Base-by-base conservation (phyloP, 2,888 invertebrate genomes). In the Notocelia uddmanniana region DNA sequence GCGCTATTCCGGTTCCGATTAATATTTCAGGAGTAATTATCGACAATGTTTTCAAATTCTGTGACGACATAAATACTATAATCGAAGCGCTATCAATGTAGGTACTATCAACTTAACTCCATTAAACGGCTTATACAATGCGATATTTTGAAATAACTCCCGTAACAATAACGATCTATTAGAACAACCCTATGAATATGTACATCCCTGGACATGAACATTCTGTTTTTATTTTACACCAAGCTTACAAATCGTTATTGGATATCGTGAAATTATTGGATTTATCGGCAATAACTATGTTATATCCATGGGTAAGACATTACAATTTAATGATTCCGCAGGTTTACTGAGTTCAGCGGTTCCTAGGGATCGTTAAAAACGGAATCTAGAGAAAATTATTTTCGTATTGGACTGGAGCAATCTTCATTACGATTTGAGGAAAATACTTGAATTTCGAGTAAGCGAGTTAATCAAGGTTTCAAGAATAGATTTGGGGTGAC, bases 191-290 rank as follows among this genome's bases (percentile, higher is more conserved):
- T 26, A 10, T 60, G 48, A 37, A 68, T 59, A 26, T 45, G 31
- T 54, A n/a, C 45, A 45, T 55, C 60, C 54, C 54, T 55, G 13
- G 60, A 50, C 45, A 55, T 50, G 23, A 68, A 26, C 55, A 55
- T 68, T 60, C 9, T 21, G 50, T 72, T 72, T 63, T 72, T 72
- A 72, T 72, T 72, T 72, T 72, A 72, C 62, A 57, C 55, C 52
- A 3, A 48, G 57, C 60, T 55, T 67, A 62, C 60, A 68, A 60
- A 67, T 26, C 62, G 62, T 68, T 72, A 68, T 72, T 72, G 54
- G 71, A 67, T 55, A 67, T 72, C 55, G 55, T 68, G 68, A 68
- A 68, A 72, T 72, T 72, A 72, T 71, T 71, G 67, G 67, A 71
- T 71, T 71, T 71, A 71, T 72, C 52, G 72, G 72, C 62, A 68